Evolutionary conservation across 2,888 invertebrate genomes (phyloP), one percentile per base, ranked within the genome.

Genomic region (Nebria brevicollis): DNA sequence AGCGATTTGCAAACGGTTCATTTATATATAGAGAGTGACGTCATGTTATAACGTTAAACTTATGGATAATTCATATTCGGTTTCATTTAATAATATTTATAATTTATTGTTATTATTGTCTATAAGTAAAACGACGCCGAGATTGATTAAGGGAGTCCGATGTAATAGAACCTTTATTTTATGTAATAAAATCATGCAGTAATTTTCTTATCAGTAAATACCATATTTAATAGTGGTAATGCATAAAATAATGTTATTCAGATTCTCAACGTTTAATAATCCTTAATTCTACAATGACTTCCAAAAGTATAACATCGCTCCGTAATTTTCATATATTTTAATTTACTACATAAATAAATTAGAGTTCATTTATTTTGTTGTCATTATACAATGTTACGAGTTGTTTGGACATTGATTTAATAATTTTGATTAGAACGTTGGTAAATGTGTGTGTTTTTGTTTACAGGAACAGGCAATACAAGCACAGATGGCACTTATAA

Each of bases 401-500:
- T 34, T 34, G 1, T 34, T 34, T 34, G 34, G 34, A 2, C 34
- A 34, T 34, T 34, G 34, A 34, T 34, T 34, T 34, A 34, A 34
- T 34, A 5, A 34, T 34, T 34, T 34, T 34, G 34, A 34, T 34
- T 34, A 5, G 34, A 34, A 34, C 34, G 34, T 34, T 34, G 34
- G n/a, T 66, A 20, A 26, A 72, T 73, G 1, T 0, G 34, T 25
- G 3, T 20, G 20, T 20, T 20, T 11, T 70, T 70, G 70, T 82
- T 90, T 88, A 34, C 88, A 96, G 97, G 97, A 84, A 98, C 98
- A 65, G 98, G 98, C 70, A 98, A 98, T 89, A 98, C 98, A n/a
- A 96, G 95, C 84, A 94, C 95, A 72, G 98, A 98, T 90, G 98
- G 98, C 77, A 96, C 98, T 3, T 99, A 98, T 90, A 99, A 99